Evolutionary conservation across 2,113 vertebrate species (phyloP).

Genomic region (Phrynosoma blainvillii): DNA sequence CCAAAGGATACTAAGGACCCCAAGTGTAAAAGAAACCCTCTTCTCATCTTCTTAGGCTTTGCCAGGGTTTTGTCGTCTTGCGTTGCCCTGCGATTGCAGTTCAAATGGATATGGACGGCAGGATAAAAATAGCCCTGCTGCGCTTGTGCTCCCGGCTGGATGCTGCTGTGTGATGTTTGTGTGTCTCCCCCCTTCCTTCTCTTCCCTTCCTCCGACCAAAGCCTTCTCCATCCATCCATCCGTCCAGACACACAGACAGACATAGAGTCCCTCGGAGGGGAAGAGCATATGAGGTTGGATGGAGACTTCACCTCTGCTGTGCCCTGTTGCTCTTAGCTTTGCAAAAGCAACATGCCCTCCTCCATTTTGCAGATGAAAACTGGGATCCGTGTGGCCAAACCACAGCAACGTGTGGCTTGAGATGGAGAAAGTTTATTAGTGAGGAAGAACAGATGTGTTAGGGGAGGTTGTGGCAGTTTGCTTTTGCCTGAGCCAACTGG

Average conservation of each 20-base stretch:
- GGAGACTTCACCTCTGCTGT: too few species aligned
- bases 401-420: too few species aligned
- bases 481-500: too few species aligned
- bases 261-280: not conserved
- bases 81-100: constrained; percentile 17
- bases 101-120: not conserved
- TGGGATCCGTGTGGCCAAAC: too few species aligned
- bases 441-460: too few species aligned
- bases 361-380: too few species aligned
- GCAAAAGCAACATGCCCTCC: too few species aligned
- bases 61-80: not conserved
- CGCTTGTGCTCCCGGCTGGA: not conserved
- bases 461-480: too few species aligned
- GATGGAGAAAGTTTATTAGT: too few species aligned
- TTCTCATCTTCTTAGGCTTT: not conserved
- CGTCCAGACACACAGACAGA: too few species aligned
- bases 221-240: not conserved
- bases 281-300: not conserved
- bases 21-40: not conserved
- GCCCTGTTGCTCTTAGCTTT: too few species aligned
- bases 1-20: too few species aligned
- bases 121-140: constrained; percentile 29
- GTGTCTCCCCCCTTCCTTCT: not conserved
- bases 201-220: not conserved
- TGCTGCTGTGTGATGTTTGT: not conserved